Conservation (phyloP, 1,140 invertebrate genomes). For the Camponotus floridanus region DNA sequence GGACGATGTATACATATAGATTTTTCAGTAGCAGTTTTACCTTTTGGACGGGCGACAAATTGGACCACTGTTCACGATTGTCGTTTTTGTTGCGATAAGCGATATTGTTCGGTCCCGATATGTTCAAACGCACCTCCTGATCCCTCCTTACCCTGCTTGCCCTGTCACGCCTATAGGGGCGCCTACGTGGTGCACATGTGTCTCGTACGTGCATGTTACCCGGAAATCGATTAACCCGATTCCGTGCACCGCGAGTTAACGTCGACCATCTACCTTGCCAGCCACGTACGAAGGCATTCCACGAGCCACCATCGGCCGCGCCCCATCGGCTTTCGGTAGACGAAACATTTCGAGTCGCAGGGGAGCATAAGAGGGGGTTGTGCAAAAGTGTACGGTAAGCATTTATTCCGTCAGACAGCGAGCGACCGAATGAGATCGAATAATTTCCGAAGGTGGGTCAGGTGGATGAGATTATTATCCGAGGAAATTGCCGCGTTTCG, state of each 20-base stretch:
- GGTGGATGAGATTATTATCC: constrained; percentile 57
- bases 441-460: constrained; percentile 48
- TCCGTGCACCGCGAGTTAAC: constrained; percentile 53
- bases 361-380: neutral
- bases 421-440: constrained; percentile 39
- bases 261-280: constrained; percentile 48
- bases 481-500: constrained; percentile 27
- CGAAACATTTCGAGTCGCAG: constrained; percentile 24
- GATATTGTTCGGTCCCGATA: constrained; percentile 39
- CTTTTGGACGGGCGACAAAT: constrained; percentile 11
- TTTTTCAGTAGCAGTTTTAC: neutral
- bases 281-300: constrained; percentile 54
- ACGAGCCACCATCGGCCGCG: neutral
- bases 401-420: constrained; percentile 61
- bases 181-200: constrained; percentile 16
- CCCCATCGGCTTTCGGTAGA: neutral
- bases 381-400: constrained; percentile 65
- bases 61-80: neutral
- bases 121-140: constrained; percentile 9
- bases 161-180: neutral
- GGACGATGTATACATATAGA: too few species aligned
- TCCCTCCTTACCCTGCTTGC: neutral
- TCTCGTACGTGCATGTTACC: constrained; percentile 35
- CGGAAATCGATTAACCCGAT: constrained; percentile 64
- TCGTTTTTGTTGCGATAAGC: constrained; percentile 11